phyloP scores from a whole-genome alignment of 2,113 vertebrate species.

The Python bivittatus region DNA sequence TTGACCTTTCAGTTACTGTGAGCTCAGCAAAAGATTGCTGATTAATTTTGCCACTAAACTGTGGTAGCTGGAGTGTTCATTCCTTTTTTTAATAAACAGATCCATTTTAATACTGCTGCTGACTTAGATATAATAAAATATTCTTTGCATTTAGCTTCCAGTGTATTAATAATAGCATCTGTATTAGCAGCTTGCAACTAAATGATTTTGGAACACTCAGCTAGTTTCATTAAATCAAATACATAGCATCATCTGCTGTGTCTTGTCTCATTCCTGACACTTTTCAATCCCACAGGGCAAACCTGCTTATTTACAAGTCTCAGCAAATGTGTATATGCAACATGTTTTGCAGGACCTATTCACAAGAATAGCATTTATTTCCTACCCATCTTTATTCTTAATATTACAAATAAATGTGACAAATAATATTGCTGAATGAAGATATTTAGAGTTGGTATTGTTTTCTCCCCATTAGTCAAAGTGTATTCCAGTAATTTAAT shows the following conservation, averaged over 20 bases:
- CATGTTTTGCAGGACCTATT: slow-evolving; percentile 20
- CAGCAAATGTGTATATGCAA: slow-evolving; percentile 27
- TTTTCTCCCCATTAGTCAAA: background rate
- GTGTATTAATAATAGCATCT: slow-evolving; percentile 25
- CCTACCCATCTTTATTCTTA: background rate
- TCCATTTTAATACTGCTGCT: slow-evolving; percentile 12
- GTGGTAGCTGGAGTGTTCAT: slow-evolving; percentile 40
- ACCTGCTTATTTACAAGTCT: slow-evolving; percentile 14
- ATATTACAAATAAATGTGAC: background rate
- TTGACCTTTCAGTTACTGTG: slow-evolving; percentile 61
- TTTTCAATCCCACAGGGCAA: slow-evolving; percentile 37
- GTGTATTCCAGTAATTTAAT: background rate
- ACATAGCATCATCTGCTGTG: background rate
- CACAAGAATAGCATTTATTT: slow-evolving; percentile 8
- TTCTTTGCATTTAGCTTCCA: slow-evolving; percentile 25
- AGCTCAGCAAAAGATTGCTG: slow-evolving; percentile 60
- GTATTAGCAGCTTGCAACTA: slow-evolving; percentile 30
- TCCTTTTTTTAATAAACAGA: slow-evolving; percentile 47
- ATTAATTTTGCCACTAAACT: slow-evolving; percentile 54
- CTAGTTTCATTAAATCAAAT: slow-evolving; percentile 8
- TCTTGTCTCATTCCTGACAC: slow-evolving; percentile 38
- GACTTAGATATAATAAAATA: slow-evolving; percentile 40
- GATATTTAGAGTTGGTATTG: background rate
- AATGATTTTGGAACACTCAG: slow-evolving; percentile 21
- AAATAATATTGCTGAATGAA: background rate